phyloP scores from a whole-genome alignment of 2,888 invertebrate species.

The Megaustenia siamemsis region DNA sequence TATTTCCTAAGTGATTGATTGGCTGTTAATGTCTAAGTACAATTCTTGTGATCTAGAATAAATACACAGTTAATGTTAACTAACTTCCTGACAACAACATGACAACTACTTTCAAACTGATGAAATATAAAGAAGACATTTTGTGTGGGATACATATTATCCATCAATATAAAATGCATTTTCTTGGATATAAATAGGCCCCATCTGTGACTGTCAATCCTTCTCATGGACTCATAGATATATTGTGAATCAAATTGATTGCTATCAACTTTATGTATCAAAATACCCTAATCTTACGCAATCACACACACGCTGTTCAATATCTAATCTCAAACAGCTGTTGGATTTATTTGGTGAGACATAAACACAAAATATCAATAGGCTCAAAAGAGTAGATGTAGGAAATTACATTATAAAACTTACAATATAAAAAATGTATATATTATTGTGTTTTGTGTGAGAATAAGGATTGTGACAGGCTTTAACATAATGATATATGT shows the following conservation, averaged over 20 bases:
- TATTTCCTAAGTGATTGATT: too few species aligned
- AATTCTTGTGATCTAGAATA: too few species aligned
- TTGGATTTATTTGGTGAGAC: not conserved
- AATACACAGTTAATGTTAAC: too few species aligned
- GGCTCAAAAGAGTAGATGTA: not conserved
- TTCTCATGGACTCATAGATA: not conserved
- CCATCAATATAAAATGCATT: not conserved
- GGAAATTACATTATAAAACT: not conserved
- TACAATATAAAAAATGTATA: not conserved
- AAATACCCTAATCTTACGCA: not conserved
- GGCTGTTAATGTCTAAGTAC: too few species aligned
- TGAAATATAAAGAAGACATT: conserved; percentile 4
- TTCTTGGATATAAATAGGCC: not conserved
- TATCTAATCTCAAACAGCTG: conserved; percentile 31
- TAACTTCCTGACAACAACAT: too few species aligned
- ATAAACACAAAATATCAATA: conserved; percentile 24
- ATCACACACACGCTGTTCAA: not conserved
- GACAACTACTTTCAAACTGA: not conserved
- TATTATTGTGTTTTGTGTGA: not conserved
- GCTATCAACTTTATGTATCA: not conserved
- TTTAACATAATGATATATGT: not conserved
- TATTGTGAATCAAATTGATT: conserved; percentile 1
- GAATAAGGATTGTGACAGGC: not conserved
- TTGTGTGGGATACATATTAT: not conserved
- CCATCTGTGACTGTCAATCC: conserved; percentile 4